Evolutionary conservation across 2,888 invertebrate species (phyloP), one percentile per base, ranked within the genome.

Genomic region (Eucera pruinosa): DNA sequence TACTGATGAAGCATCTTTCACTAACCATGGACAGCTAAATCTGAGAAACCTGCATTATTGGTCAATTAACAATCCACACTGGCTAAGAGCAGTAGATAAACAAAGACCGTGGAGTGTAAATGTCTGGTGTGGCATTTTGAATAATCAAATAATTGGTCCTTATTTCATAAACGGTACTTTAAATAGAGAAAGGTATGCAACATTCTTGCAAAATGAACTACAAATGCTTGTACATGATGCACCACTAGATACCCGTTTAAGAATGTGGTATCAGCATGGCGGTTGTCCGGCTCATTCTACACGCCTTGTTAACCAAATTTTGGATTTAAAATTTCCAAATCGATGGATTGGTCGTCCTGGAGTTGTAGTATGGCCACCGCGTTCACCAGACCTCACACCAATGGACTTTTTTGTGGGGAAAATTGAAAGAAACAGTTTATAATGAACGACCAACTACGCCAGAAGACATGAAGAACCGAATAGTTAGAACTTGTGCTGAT

Each of bases 71-170:
- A 27, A 50, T 50, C 25, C n/a, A 50, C 27, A 15, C 6, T 27
- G 3, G 15, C 27, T n/a, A 3, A 50, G n/a, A 27, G n/a, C 13
- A n/a, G 9, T 7, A 50, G 33, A 7, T 1, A 50, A n/a, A 27
- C n/a, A 4, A 27, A 50, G 4, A 1, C n/a, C 25, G 1, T 50
- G n/a, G 0, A n/a, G 3, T 1, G 43, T 27, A 27, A 41, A 52
- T 41, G 20, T 64, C 3, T 52, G 27, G 39, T 30, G n/a, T 15
- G 9, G 20, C 13, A 52, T 41, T 2, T 52, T 64, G 3, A 52
- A 52, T 13, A 41, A 64, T 15, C 18, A 64, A 52, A 52, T 41
- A 33, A 30, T 30, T 64, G 52, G 13, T 7, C 20, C 52, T 18
- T 52, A 23, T 41, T 48, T 68, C 41, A 1, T 50, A 13, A 15